Base-by-base conservation (phyloP, 2,113 vertebrate genomes). In the Menidia beryllina region DNA sequence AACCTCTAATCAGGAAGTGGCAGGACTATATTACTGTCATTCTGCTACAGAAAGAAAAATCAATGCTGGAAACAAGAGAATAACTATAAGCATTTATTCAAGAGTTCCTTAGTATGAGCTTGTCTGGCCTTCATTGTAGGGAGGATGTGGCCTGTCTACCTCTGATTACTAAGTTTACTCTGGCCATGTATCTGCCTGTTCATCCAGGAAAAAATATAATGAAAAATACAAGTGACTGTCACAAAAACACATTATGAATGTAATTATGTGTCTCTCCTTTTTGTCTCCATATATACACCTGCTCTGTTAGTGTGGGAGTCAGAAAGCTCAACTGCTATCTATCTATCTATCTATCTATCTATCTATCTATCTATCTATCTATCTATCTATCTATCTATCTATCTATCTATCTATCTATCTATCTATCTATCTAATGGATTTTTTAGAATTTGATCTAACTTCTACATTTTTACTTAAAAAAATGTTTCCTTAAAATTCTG, bases 1-100 rank as follows among this genome's bases (percentile, higher is more conserved):
- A 83, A 69, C 78, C 73, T 84, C 73, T 72, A 78, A 15, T 77
- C 75, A 81, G 69, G 58, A 66, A 38, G 61, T 85, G 80, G 77
- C 80, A 90, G 86, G 83, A 79, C 79, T 81, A 24, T 55, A 83
- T 88, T 87, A 84, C 83, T 88, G 85, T 88, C 86, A 90, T 45
- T 79, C 73, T 54, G 45, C 69, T 83, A 60, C 30, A 61, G 21
- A 75, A 63, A 77, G 34, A 62, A 74, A 81, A 68, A 63, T 71
- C 72, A 26, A 13, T 1, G 24, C 66, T 36, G 79, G 27, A 83
- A 74, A 83, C 73, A 79, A 77, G 76, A 80, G 72, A 77, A 58
- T 48, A 66, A 77, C 12, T 45, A 77, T 25, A 14, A 55, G 61
- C 54, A 2, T 53, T 50, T 26, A n/a, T 56, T 56, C 30, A 55